Evolutionary conservation across 2,888 invertebrate genomes (phyloP), one percentile per base, ranked within the genome.

Genomic region (Graphium colonna): DNA sequence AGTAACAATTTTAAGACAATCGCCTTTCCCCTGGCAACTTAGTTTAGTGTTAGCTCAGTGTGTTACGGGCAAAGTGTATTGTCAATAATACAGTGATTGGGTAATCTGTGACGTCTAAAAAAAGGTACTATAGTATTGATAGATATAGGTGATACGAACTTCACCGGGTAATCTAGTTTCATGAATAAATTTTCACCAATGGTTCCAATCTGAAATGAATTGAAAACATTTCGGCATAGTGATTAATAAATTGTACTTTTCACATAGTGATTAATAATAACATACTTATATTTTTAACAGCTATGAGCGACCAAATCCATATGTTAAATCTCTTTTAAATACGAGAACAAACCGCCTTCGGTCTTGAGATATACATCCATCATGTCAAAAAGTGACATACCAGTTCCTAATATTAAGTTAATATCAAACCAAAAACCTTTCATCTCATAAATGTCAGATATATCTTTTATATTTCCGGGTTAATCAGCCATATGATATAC

Each of bases 251-350:
- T 26, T 26, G 7, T 5, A 26, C 26, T 5, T 5, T 26, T 33
- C 2, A 10, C 10, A 10, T 10, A 7, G 3, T 26, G 26, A 26
- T 5, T 5, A 7, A 26, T 26, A n/a, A n/a, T n/a, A n/a, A n/a
- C n/a, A n/a, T 31, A 28, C 63, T 62, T 77, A 94, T 94, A 79
- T 95, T 95, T 77, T 95, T 84, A 1, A 95, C 93, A 38, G 94
- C 93, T 91, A 75, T 93, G 94, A 0, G 95, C 95, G 10, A 95
- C 92, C 46, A 94, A 75, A 69, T 94, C 93, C 69, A 95, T 86
- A 63, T 95, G 95, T 36, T 91, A 91, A 57, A 95, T 79, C 51
- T 90, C 84, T 54, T 84, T 84, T 48, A 94, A 78, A 73, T 95
- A 94, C 1, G 80, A 77, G 67, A 93, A 95, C 10, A 91, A 90